Evolutionary conservation across 2,797 vertebrate species (phyloP), one percentile per base, ranked within the genome.

Genomic region (Cryptoblepharus egeriae): DNA sequence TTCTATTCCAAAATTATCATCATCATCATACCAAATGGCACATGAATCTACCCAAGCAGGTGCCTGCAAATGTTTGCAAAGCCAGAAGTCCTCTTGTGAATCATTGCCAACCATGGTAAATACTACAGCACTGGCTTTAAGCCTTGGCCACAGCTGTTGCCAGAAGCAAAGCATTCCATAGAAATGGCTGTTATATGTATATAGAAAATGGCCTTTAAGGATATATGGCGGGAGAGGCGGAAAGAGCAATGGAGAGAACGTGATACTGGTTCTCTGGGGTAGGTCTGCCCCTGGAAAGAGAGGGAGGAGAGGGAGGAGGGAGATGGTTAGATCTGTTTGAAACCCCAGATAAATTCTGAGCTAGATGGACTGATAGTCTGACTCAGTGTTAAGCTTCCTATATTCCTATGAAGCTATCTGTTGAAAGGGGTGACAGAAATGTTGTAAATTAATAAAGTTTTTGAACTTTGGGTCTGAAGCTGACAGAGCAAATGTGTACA

Each of bases 61-160:
- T 57, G 32, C 18, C 1, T 67, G 9, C 42, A 13, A 8, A 22
- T 64, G n/a, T 67, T 45, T 69, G 64, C 64, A 82, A 68, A 65
- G 2, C 4, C 77, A 15, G 22, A 81, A 81, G 10, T 9, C 49
- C 30, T 2, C 0, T 0, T 24, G 5, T 16, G 0, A 22, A 26
- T 58, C 30, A 32, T 26, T 13, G 1, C 52, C 81, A 86, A 79
- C 1, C 26, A 77, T 57, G 85, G 72, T 77, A 63, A 16, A 1
- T 71, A 60, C 49, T 73, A 9, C 28, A 28, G n/a, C 45, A 22
- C 22, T 82, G n/a, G 5, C 28, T 26, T 58, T 37, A 5, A 60
- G 16, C 52, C n/a, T n/a, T n/a, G n/a, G 57, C n/a, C 30, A 24
- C 22, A 67, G 26, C 55, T 75, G 3, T 69, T 72, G 55, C 82